These are phyloP conservation scores for Paramormyrops kingsleyae DNA, from an alignment of 2,113 vertebrate genomes.

Conservation along the genomic window DNA sequence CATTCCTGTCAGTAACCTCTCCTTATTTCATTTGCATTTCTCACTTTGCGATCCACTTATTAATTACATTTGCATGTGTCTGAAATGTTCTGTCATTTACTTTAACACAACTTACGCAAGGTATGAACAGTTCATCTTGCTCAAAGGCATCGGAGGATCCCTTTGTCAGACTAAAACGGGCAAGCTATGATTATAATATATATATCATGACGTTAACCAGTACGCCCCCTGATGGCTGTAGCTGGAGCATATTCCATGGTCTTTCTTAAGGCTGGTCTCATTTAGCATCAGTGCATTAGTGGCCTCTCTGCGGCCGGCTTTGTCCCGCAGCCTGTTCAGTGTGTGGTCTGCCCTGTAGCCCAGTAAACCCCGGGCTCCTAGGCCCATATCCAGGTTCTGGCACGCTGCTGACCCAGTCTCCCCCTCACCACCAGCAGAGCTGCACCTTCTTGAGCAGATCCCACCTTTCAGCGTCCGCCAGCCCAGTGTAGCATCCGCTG, in stretches of 20 bases:
- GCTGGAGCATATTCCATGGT: neutral
- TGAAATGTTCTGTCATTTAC: neutral
- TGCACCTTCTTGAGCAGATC: neutral
- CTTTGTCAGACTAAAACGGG: neutral
- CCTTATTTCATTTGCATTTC: neutral
- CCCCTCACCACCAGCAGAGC: neutral
- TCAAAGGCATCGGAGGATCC: neutral
- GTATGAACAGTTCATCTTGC: neutral
- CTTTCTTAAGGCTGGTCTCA: neutral
- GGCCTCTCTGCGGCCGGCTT: neutral
- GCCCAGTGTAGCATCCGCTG: conserved; percentile 23
- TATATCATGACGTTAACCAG: neutral
- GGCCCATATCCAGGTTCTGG: neutral
- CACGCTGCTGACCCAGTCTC: neutral
- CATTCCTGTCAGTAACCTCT: neutral
- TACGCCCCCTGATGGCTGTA: neutral
- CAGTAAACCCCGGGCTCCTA: neutral
- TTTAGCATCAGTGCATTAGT: neutral
- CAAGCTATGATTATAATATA: neutral
- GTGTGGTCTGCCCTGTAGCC: neutral
- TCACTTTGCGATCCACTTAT: neutral
- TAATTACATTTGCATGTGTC: neutral
- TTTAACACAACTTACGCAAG: neutral
- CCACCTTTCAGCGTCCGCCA: conserved; percentile 28
- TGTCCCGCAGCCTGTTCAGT: neutral